Base-by-base conservation (phyloP, 2,888 invertebrate genomes). In the Parasteatoda lunata region DNA sequence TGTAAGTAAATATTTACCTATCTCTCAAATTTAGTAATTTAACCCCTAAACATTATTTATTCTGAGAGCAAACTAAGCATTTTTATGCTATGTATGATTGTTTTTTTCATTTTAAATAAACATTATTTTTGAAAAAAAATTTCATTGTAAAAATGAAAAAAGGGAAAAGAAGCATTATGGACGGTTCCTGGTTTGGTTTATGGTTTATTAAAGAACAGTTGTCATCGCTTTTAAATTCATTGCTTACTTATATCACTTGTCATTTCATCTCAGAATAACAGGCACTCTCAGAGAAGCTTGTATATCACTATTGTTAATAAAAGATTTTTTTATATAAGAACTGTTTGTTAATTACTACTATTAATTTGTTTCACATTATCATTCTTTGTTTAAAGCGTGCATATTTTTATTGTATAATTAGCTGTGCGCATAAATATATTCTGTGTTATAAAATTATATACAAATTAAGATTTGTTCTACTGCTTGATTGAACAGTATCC, bases 221-320 rank as follows among this genome's bases (percentile, higher is more conserved):
- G 69, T 78, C 83, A 88, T 88, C 82, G 83, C 77, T 88, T 88
- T 88, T 88, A 88, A 86, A 69, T 83, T 82, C 88, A 88, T 88
- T 83, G 77, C 81, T 82, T 87, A 80, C 65, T 77, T 65, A 77
- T 77, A 75, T 88, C 82, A 81, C 82, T 15, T 54, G 59, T 82
- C 88, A 87, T 82, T 59, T 59, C 81, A 77, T 72, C 77, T 82
- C 65, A 75, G 77, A 83, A 66, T 82, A 75, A 79, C 80, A 73
- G 82, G 78, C 83, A 79, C 51, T 49, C 54, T 69, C 65, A 30
- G 30, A 49, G 49, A 73, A 79, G 88, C 88, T 88, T 88, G 88
- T 88, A 72, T 88, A 81, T 88, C 88, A 83, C 83, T 79, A 77
- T 88, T 88, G 88, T 88, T 88, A 88, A 88, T 88, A 88, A 87